Percentiles rank a stretch among this genome's conserved stretches.
Conservation (phyloP, 30 jellyfish, hydroid and myxozoan genomes). For the Mastigias papua region DNA sequence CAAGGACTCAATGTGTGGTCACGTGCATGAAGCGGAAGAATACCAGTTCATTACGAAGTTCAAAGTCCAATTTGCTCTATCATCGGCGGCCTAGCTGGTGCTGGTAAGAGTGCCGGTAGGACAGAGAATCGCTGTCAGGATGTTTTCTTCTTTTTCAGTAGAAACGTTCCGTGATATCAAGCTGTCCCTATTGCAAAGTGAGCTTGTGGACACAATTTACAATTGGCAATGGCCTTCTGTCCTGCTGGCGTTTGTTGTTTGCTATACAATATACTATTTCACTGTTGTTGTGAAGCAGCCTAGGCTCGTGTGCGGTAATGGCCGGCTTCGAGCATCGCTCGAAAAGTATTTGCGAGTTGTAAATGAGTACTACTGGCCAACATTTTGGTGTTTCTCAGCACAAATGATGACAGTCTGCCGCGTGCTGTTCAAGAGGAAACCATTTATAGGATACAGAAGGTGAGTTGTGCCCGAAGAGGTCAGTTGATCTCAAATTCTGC, state of each 20-base stretch:
- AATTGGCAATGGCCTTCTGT: slow-evolving; percentile 64
- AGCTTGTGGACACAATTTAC: slow-evolving; percentile 20
- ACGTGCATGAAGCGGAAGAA: not conserved
- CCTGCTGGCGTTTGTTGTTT: slow-evolving; percentile 40
- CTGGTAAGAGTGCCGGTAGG: not conserved
- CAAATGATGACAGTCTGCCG: slow-evolving; percentile 86
- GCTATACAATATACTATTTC: slow-evolving; percentile 71
- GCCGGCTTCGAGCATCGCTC: slow-evolving; percentile 46
- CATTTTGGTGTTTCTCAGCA: slow-evolving; percentile 90
- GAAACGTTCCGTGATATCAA: not conserved
- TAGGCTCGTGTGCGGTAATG: slow-evolving; percentile 65
- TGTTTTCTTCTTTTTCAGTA: not conserved
- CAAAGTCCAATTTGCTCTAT: not conserved
- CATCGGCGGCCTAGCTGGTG: not conserved
- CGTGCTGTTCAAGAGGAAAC: slow-evolving; percentile 76
- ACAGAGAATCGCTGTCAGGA: not conserved
- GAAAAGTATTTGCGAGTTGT: slow-evolving; percentile 41
- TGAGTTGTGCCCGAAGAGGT: too few relatives aligned
- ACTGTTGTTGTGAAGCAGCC: slow-evolving; percentile 88
- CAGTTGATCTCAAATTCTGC: too few relatives aligned
- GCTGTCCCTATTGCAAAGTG: not conserved
- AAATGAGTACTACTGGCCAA: slow-evolving; percentile 85
- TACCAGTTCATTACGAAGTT: not conserved
- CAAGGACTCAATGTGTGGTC: not conserved
- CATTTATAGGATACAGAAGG: slow-evolving; percentile 83